Base-by-base conservation (phyloP, 2,888 invertebrate species). In the Scaptomyza parva region DNA sequence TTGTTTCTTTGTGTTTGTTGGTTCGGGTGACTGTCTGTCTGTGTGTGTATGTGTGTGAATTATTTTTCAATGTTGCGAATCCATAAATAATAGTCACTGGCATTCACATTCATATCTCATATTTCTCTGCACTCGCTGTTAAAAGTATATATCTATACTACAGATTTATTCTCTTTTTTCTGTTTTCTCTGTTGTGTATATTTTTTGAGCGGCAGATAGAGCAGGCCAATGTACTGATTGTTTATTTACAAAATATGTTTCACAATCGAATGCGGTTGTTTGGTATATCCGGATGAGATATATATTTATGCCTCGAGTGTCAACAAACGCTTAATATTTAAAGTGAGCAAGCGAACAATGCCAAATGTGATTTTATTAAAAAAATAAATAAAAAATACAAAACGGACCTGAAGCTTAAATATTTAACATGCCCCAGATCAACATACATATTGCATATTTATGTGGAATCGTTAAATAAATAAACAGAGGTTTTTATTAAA, bases 1-100 rank as follows among this genome's bases (percentile, higher is more conserved):
- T 55, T 7, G 3, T n/a, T n/a, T n/a, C n/a, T n/a, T n/a, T n/a
- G n/a, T n/a, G n/a, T n/a, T n/a, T n/a, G n/a, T n/a, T n/a, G n/a
- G n/a, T n/a, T n/a, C n/a, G n/a, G n/a, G n/a, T 7, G 18, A 47
- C 8, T 35, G 7, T 35, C 8, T 14, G 35, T 2, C 39, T 30
- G 28, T 22, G 22, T 54, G 12, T 43, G 17, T 11, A 9, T 48
- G 28, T 22, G 17, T 55, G 9, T 44, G 17, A 9, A 8, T 12
- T 17, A 14, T 43, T 20, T 18, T 47, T 30, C 12, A 4, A 9
- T 30, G 54, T 3, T 65, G 55, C 58, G 24, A 47, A 53, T 37
- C 50, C 63, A 69, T 69, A 74, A 74, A 73, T 74, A 58, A 57
- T 8, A 54, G 57, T 50, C 5, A 7, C 14, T 1, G 1, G 3